Base-by-base conservation (phyloP, 1,140 invertebrate genomes). In the Drosophila erecta region DNA sequence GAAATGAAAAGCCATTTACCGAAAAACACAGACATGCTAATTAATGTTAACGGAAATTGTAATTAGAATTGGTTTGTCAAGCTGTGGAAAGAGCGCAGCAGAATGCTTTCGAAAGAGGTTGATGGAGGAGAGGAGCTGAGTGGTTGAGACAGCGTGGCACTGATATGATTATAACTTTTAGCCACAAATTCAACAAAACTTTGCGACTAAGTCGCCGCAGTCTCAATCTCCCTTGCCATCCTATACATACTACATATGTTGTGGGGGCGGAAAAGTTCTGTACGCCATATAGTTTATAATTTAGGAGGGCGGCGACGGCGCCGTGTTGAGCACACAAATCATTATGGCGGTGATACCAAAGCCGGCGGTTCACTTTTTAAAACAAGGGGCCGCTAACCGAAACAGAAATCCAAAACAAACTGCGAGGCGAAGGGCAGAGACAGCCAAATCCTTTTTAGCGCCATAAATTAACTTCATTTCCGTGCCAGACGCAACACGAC, bases 381-480 rank as follows among this genome's bases (percentile, higher is more conserved):
- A 73, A 47, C 49, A 75, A 54, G 41, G 38, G 37, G 15, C 55
- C 49, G 20, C 54, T 59, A 75, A 67, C 44, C 22, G 47, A 60
- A 70, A 40, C 58, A 47, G 37, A 74, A 57, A 46, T 62, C 15
- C 44, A 54, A 76, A 76, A 76, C 62, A 81, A 70, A 67, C 47
- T 20, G 56, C 61, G 46, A 30, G 74, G 58, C 50, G 37, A 50
- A 50, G 65, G 56, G 40, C 58, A 67, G 53, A 58, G 56, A 71
- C 60, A 87, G 64, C 81, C 79, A 79, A 87, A 87, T 87, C 84
- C 84, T 83, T 87, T 87, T 87, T 87, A 83, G 71, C 83, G 76
- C 83, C 83, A 87, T 87, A 87, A 87, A 87, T 87, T 87, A 87
- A 87, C 83, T 87, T 89, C 83, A 87, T 87, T 87, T 87, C 83